Percentiles rank a stretch among this genome's conserved stretches.
Conservation (phyloP, 2,113 vertebrate genomes). For the Coracopsis vasa region DNA sequence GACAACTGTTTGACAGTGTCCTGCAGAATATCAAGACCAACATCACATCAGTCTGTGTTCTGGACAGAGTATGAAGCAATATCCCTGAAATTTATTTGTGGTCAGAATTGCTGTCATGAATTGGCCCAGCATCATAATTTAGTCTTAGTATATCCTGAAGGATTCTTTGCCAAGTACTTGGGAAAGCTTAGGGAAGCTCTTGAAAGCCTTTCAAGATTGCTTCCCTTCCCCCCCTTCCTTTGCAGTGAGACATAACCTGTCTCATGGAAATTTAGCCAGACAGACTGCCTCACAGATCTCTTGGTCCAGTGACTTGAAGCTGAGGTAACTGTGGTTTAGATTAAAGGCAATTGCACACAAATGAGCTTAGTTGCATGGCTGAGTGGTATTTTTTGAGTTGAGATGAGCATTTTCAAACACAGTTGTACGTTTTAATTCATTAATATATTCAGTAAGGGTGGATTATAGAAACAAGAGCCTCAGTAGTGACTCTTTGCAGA, state of each 20-base stretch:
- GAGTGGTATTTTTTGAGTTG: not conserved
- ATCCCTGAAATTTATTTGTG: not conserved
- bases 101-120: conserved; percentile 15
- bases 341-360: not conserved
- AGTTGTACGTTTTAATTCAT: not conserved
- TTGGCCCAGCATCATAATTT: not conserved
- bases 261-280: conserved; percentile 22
- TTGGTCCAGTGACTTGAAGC: conserved; percentile 25
- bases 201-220: conserved; percentile 49
- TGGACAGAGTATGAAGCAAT: not conserved
- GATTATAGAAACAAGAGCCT: not conserved
- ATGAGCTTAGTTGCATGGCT: not conserved
- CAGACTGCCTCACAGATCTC: not conserved
- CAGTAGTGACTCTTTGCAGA: not conserved
- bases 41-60: not conserved
- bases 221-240: not conserved
- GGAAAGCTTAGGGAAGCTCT: not conserved
- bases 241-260: not conserved
- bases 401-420: not conserved
- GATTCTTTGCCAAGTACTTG: conserved; percentile 33
- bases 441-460: not conserved
- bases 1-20: not conserved
- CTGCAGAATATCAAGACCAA: not conserved
- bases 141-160: conserved; percentile 14
- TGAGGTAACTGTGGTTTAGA: not conserved